Base-by-base conservation (phyloP, 2,888 invertebrate genomes). In the Melikaiella ostensackeni region DNA sequence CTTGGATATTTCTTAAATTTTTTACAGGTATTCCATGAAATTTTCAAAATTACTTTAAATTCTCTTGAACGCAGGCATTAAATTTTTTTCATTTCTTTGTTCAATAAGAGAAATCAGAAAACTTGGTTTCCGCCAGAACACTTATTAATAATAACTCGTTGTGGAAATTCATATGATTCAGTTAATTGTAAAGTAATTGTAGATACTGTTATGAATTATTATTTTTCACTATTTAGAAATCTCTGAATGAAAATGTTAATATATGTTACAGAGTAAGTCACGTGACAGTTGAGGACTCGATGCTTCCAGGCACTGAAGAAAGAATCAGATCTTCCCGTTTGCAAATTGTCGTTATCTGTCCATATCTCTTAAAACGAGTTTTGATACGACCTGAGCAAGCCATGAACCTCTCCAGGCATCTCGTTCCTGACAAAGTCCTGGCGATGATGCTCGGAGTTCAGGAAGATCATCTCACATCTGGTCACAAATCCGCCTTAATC, bases 381-480 rank as follows among this genome's bases (percentile, higher is more conserved):
- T 87, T 92, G 0, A 93, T 93, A 76, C 91, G 91, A 82, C 93
- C 94, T 19, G 93, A 92, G 78, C 93, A 94, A 27, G 91, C 92
- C 1, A 88, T 92, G 4, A 91, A 91, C 63, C 91, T 95, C 42
- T 94, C 94, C 19, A 93, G 93, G 75, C 89, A 95, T 61, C 92
- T 96, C 79, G 93, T 94, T 85, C 93, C 95, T 0, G 96, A 96
- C 80, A 95, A 96, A 85, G 95, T 97, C 16, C 92, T 97, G 78
- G 96, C 96, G 13, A 95, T 97, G 93, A 92, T 97, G 85, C 92
- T 97, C 42, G 97, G 97, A 1, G 96, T 97, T 0, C 94, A 94
- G 77, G 97, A 96, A 87, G 93, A 93, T 70, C 94, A 95, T 85
- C 92, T 97, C 64, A 94, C 94, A 77, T 94, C 95, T 75, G 92